These are phyloP conservation scores for Sinohyriopsis cumingii DNA, from an alignment of 2,888 invertebrate species.

Conservation along the genomic window DNA sequence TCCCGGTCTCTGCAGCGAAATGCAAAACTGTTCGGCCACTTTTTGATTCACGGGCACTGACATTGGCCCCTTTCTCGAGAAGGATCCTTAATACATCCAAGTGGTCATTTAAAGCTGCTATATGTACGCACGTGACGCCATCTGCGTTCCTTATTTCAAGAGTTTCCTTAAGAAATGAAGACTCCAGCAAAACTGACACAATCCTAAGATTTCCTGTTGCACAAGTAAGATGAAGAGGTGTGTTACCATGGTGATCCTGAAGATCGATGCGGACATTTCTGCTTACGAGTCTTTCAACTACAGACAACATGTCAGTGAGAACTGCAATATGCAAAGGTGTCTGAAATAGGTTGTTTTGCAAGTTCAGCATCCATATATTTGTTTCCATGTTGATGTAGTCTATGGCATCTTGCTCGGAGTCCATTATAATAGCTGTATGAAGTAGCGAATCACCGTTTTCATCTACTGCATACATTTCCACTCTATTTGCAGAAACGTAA, in stretches of 20 bases:
- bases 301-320: conserved; percentile 14
- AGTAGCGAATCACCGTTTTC: conserved; percentile 19
- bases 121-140: conserved; percentile 24
- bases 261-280: conserved; percentile 21
- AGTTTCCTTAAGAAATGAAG: conserved; percentile 26
- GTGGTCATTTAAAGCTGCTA: conserved; percentile 18
- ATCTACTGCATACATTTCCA: conserved; percentile 3
- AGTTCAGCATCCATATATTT: conserved; percentile 5
- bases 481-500: no score
- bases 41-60: conserved; percentile 24
- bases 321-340: conserved; percentile 29
- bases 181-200: conserved; percentile 14
- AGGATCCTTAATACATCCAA: conserved; percentile 18
- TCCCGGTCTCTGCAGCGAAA: conserved; percentile 50
- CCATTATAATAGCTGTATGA: conserved; percentile 10
- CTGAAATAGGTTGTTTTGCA: conserved; percentile 19
- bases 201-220: conserved; percentile 7
- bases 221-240: conserved; percentile 33
- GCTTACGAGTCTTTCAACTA: conserved; percentile 16
- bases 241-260: conserved; percentile 29
- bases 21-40: conserved; percentile 30
- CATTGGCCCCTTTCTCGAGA: conserved; percentile 17
- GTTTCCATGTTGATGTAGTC: conserved; percentile 10
- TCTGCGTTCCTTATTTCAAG: conserved; percentile 20
- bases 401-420: conserved; percentile 1